phyloP scores from a whole-genome alignment of 2,888 invertebrate genomes.

The Pseudanteris insignis region DNA sequence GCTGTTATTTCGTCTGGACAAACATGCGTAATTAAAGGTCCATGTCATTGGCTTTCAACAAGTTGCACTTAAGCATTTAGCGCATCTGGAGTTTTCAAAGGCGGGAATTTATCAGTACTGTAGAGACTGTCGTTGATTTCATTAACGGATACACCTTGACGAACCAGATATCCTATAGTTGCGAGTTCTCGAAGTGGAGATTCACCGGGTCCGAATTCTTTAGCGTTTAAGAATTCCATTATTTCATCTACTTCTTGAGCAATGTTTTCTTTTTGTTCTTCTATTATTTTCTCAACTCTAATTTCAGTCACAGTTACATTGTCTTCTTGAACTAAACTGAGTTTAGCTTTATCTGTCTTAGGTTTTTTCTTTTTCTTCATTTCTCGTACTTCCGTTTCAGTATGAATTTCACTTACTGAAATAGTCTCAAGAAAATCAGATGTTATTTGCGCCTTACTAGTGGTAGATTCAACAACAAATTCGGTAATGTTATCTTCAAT shows the following conservation, averaged over 20 bases:
- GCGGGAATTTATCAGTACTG: slow-evolving; percentile 81
- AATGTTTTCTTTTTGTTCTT: slow-evolving; percentile 70
- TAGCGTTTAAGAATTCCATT: slow-evolving; percentile 77
- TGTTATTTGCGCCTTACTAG: slow-evolving; percentile 55
- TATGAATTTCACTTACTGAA: slow-evolving; percentile 70
- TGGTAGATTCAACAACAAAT: slow-evolving; percentile 52
- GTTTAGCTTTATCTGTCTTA: slow-evolving; percentile 58
- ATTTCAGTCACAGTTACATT: slow-evolving; percentile 67
- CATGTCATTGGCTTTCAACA: slow-evolving; percentile 85
- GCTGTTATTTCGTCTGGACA: slow-evolving; percentile 83
- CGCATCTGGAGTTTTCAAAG: slow-evolving; percentile 81
- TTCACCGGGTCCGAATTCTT: slow-evolving; percentile 84
- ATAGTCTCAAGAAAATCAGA: slow-evolving; percentile 68
- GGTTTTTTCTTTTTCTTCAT: slow-evolving; percentile 62
- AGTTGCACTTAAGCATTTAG: slow-evolving; percentile 86
- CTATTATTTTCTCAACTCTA: slow-evolving; percentile 69
- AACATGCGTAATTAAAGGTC: slow-evolving; percentile 82
- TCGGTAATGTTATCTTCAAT: slow-evolving; percentile 55
- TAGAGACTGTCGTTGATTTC: slow-evolving; percentile 80
- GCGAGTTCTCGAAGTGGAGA: slow-evolving; percentile 82
- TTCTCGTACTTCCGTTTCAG: slow-evolving; percentile 70
- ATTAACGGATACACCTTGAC: slow-evolving; percentile 78
- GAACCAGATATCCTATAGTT: slow-evolving; percentile 81
- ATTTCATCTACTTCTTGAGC: slow-evolving; percentile 81
- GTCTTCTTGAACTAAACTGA: slow-evolving; percentile 52